A percentile compares a stretch with the other conserved stretches of the same genome.
These are phyloP conservation scores for Lypha dubia DNA, from an alignment of 2,888 invertebrate species.

Conservation along the genomic window DNA sequence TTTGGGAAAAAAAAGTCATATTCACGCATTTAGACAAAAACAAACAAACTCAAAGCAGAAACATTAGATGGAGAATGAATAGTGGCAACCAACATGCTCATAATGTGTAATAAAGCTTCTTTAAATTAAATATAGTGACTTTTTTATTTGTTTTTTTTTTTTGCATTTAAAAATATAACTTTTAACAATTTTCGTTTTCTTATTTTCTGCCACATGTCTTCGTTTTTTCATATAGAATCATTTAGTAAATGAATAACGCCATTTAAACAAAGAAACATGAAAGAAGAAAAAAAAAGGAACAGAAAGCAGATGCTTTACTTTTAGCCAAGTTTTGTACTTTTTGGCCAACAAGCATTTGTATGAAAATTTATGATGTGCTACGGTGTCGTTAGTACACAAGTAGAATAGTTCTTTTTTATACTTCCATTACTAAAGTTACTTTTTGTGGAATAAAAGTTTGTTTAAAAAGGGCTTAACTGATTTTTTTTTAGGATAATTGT, in stretches of 20 bases:
- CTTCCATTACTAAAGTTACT: conserved; percentile 37
- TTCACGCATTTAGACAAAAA: conserved; percentile 33
- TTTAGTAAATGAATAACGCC: conserved; percentile 70
- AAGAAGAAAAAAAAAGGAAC: conserved; percentile 20
- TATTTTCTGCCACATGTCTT: conserved; percentile 13
- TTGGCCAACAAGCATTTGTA: conserved; percentile 54
- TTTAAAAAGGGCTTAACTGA: conserved; percentile 2
- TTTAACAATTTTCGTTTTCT: conserved; percentile 21
- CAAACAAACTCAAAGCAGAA: not conserved
- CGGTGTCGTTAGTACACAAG: not conserved
- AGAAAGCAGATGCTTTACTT: conserved; percentile 57
- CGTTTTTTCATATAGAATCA: conserved; percentile 36
- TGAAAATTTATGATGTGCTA: conserved; percentile 59
- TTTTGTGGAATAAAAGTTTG: not conserved
- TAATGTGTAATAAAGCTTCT: conserved; percentile 56
- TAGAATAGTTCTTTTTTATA: conserved; percentile 3
- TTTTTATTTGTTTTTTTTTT: conserved; percentile 38
- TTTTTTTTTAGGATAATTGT: not conserved
- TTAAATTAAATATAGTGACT: conserved; percentile 63
- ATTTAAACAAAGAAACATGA: conserved; percentile 47
- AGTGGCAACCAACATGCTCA: conserved; percentile 26
- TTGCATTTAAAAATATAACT: conserved; percentile 33
- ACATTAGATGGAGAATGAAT: not conserved
- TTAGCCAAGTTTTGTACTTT: conserved; percentile 28
- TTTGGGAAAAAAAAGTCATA: conserved; percentile 25